These are phyloP conservation scores for Pachyseris speciosa DNA, from an alignment of 64 coral and sea anemone species.

Conservation along the genomic window DNA sequence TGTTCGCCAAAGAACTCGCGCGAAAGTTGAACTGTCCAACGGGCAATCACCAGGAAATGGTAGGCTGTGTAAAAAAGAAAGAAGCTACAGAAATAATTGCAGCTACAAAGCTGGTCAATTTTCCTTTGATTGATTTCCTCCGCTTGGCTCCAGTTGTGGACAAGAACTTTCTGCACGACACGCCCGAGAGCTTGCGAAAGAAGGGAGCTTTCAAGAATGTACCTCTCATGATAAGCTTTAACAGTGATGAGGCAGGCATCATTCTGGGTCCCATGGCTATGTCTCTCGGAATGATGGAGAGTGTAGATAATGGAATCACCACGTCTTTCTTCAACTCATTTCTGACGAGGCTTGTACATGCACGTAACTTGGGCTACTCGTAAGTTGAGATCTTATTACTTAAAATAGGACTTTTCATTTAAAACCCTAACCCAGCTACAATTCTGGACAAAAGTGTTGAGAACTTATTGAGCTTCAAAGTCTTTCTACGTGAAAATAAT, in stretches of 20 bases:
- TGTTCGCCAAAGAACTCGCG: background rate
- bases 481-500: too few species aligned
- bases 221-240: background rate
- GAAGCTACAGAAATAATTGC: background rate
- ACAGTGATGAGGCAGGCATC: background rate
- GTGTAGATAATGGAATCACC: slow-evolving; percentile 1
- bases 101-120: too few species aligned
- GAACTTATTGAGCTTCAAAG: too few species aligned
- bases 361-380: background rate
- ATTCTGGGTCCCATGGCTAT: background rate
- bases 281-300: background rate
- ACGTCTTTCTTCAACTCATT: background rate
- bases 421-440: too few species aligned
- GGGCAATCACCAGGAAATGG: background rate
- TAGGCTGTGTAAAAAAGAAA: background rate
- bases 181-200: background rate
- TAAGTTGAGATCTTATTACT: too few species aligned
- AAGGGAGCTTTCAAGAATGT: background rate
- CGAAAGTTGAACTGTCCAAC: background rate
- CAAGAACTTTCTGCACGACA: background rate
- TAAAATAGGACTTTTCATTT: too few species aligned
- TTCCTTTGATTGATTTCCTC: background rate
- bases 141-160: background rate
- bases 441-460: too few species aligned
- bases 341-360: background rate